Conservation (phyloP, 2,797 vertebrate genomes). For the Nyctibius grandis region DNA sequence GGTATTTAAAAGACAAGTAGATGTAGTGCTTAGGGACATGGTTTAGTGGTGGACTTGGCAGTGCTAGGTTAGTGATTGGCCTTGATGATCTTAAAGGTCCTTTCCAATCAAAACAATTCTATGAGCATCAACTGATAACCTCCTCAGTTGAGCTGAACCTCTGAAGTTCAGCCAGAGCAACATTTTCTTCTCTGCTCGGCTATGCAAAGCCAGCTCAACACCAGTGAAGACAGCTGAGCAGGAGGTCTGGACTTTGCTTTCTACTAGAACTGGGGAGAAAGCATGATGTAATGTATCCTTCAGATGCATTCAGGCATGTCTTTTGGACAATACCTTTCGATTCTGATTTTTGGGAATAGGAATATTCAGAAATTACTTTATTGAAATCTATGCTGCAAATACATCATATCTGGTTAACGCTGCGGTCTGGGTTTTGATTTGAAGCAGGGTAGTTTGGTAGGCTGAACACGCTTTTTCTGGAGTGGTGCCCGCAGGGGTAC, state of each 20-base stretch:
- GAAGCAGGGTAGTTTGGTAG: not conserved
- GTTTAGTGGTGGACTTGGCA: no score
- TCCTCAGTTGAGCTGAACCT: not conserved
- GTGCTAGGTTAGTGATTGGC: no score
- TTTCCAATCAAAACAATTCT: no score
- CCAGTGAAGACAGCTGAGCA: not conserved
- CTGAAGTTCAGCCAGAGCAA: not conserved
- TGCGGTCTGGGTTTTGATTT: not conserved
- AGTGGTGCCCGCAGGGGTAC: not conserved
- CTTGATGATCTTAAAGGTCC: no score
- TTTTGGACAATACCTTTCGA: not conserved
- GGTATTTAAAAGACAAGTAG: no score
- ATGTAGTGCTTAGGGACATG: no score
- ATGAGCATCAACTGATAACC: not conserved
- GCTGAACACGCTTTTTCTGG: not conserved
- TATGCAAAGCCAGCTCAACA: not conserved
- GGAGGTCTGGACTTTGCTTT: not conserved
- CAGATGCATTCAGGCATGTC: not conserved
- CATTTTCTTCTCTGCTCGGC: not conserved
- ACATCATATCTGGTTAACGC: rapidly evolving
- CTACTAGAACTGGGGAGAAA: not conserved
- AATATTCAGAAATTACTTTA: not conserved
- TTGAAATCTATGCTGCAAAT: not conserved
- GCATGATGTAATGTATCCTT: rapidly evolving
- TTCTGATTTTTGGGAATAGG: not conserved